Evolutionary conservation across 1,140 invertebrate species (phyloP), one percentile per base, ranked within the genome.

Genomic region (Chironomus tepperi): DNA sequence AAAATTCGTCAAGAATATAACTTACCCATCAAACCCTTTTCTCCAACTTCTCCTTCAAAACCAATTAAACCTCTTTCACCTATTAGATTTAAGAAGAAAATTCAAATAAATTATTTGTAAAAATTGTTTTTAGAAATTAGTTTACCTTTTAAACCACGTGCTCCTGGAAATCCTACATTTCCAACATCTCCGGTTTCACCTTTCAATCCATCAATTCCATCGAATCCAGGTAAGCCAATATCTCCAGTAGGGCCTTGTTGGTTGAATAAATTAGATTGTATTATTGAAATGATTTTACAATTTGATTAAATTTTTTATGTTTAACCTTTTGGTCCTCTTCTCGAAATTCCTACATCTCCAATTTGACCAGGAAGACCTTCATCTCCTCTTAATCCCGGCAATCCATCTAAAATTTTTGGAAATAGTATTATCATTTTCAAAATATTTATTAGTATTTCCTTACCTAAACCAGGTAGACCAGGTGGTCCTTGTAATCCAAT

Each of bases 391-490:
- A 24, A 34, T 19, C 76, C 83, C 8, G 42, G 43, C 24, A 74
- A 9, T 43, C 83, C 83, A 21, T 73, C 47, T 18, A 70, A 10
- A 6, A 15, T 15, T 47, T 12, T 80, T 81, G 0, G 80, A 76
- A 57, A 76, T 80, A 7, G 81, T 79, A 3, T 78, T 77, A 16
- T 81, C 81, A 0, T 74, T 74, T 73, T 82, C 80, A 76, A 81
- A 72, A 72, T 18, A 21, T n/a, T n/a, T n/a, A n/a, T n/a, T n/a
- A n/a, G n/a, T 75, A 79, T 78, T 5, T 84, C 78, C 75, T 92
- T 91, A 80, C 90, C 90, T 1, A 79, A 76, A 76, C 89, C 89
- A 8, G 82, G 78, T 2, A 80, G 77, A 8, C 82, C 82, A 24
- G 74, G 74, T 42, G 73, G 16, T 7, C 79, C 79, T 9, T 74